These are phyloP conservation scores for Dreissena polymorpha DNA, from an alignment of 1,140 invertebrate species.

Conservation along the genomic window DNA sequence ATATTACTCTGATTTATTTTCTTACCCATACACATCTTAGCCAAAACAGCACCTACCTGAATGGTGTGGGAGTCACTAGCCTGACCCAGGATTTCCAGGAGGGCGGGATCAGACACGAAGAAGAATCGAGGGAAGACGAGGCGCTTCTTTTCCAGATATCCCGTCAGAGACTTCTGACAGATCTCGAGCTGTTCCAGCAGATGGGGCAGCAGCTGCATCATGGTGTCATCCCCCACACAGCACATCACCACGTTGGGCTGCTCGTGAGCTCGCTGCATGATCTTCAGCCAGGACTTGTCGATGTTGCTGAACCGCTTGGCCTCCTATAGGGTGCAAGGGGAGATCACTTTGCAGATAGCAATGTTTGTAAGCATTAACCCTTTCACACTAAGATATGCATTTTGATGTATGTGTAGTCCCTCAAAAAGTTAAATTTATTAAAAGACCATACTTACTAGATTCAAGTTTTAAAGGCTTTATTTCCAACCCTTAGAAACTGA, in stretches of 20 bases:
- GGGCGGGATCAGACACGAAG: constrained; percentile 98
- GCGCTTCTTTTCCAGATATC: constrained; percentile 97
- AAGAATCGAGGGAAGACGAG: constrained; percentile 98
- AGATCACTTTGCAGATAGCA: background rate
- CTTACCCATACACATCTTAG: background rate
- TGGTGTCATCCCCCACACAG: constrained; percentile 96
- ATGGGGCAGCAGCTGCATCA: constrained; percentile 95
- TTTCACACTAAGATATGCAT: no score
- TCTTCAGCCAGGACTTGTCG: constrained; percentile 99
- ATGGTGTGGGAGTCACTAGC: constrained; percentile 99
- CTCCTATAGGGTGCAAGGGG: constrained; percentile 71
- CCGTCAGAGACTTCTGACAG: constrained; percentile 98
- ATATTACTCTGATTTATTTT: no score
- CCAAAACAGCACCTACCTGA: constrained; percentile 78
- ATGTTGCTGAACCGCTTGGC: constrained; percentile 92
- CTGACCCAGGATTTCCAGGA: constrained; percentile 97
- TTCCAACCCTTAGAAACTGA: no score
- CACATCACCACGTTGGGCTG: constrained; percentile 96
- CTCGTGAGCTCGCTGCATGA: constrained; percentile 97
- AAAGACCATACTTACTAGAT: no score
- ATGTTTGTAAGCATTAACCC: no score
- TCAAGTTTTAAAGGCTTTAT: no score
- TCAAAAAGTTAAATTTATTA: no score
- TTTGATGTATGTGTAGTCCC: no score
- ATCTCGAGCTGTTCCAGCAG: constrained; percentile 97